These are phyloP conservation scores for Caenorhabditis macrosperma DNA, from an alignment of 2,888 invertebrate genomes.

Conservation along the genomic window DNA sequence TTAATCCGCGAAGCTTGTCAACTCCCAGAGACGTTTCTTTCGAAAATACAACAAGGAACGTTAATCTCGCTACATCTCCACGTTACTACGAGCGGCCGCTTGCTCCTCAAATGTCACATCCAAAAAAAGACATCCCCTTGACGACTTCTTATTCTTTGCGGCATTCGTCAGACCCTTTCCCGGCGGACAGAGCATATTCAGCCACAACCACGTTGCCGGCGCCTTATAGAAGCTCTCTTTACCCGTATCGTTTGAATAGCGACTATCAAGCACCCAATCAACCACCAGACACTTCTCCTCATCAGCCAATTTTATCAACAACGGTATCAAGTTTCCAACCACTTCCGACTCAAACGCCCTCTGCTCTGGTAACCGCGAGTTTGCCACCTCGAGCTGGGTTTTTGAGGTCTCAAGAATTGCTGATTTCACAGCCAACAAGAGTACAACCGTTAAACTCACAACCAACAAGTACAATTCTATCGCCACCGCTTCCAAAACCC, in stretches of 20 bases:
- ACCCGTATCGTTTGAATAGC: neutral
- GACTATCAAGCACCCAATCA: slow-evolving; percentile 1
- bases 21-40: neutral
- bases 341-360: too few species aligned
- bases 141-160: slow-evolving; percentile 24
- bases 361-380: too few species aligned
- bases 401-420: too few species aligned
- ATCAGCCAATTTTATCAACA: too few species aligned
- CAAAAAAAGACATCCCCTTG: slow-evolving; percentile 28
- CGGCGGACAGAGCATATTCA: neutral
- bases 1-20: neutral
- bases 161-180: neutral
- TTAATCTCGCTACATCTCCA: neutral
- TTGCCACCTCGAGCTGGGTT: too few species aligned
- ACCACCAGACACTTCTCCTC: neutral
- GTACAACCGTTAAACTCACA: neutral
- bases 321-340: too few species aligned
- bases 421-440: too few species aligned
- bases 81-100: neutral
- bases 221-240: slow-evolving; percentile 8
- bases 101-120: slow-evolving; percentile 6
- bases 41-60: neutral
- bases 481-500: slow-evolving; percentile 6
- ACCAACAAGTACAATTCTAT: neutral
- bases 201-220: neutral